Evolutionary conservation across 1,140 invertebrate genomes (phyloP), one percentile per base, ranked within the genome.

Genomic region (Drosophila equinoxialis): DNA sequence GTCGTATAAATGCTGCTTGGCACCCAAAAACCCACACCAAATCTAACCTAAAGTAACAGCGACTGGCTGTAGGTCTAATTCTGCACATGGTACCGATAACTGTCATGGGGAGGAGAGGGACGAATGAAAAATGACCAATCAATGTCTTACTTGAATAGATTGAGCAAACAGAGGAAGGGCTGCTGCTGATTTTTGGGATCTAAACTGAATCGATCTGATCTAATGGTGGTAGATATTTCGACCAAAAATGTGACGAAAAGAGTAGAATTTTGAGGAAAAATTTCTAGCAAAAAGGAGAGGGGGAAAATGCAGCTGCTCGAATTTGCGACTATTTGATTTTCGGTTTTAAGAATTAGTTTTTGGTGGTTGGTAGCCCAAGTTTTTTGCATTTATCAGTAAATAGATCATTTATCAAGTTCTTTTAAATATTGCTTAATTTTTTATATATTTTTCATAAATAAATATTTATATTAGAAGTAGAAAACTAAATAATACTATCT

Each of bases 101-200:
- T 90, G 84, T 89, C 84, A 90, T 39, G 66, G 85, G 71, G 30
- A 8, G 57, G 45, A 8, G 45, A 51, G 60, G 62, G 14, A 77
- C 71, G n/a, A 84, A 89, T 89, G 84, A 89, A 89, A 89, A 89
- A 89, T 89, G 80, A 89, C 85, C 85, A 90, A 84, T 79, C 84
- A 89, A 90, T 89, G 84, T 89, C 80, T 84, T 79, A 83, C 79
- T 83, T 89, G 60, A 75, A 89, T 84, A 54, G 84, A 70, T 33
- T 58, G 74, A 73, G 63, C 74, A 74, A 80, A 70, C 71, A 68
- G 48, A 51, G 68, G 68, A 58, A 55, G 76, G 66, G 37, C 39
- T 65, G 58, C 42, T 60, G 51, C 26, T 35, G 42, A 35, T 68
- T 72, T 54, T 65, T 60, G 39, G 81, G 20, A 48, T 48, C 45